A percentile compares a stretch with the other conserved stretches of the same genome.
Evolutionary conservation across 2,797 vertebrate species (phyloP).

Genomic region (Heteromormyrus szaboi): DNA sequence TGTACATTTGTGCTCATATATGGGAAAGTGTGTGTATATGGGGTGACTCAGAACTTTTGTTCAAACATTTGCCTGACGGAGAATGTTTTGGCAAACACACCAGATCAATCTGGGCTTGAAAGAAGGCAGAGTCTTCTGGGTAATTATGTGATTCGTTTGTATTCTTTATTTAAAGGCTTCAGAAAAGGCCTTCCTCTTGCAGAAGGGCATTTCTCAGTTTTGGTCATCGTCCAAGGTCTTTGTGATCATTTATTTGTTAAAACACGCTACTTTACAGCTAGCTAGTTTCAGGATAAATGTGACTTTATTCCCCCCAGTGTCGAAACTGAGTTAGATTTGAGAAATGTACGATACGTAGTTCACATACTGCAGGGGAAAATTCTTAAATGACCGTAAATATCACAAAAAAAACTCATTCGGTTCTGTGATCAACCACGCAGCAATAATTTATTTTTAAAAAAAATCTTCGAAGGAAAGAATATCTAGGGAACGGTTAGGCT

Average conservation of each 20-base stretch:
- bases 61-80: constrained; percentile 52
- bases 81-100: constrained; percentile 60
- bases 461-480: neutral
- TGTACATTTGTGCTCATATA: constrained; percentile 44
- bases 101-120: constrained; percentile 57
- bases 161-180: constrained; percentile 68
- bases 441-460: neutral
- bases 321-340: neutral
- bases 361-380: neutral
- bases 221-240: constrained; percentile 58
- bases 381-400: neutral
- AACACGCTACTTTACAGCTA: constrained; percentile 43
- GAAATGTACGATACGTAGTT: neutral
- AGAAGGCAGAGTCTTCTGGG: constrained; percentile 52
- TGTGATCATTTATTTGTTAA: constrained; percentile 56
- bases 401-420: neutral
- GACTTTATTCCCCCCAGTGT: constrained; percentile 7
- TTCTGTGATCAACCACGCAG: neutral
- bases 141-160: constrained; percentile 65
- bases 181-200: constrained; percentile 54
- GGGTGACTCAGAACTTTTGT: constrained; percentile 46
- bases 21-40: constrained; percentile 39
- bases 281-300: constrained; percentile 31
- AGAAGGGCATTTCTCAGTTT: constrained; percentile 55
- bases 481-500: neutral